A percentile compares a stretch with the other conserved stretches of the same genome.
phyloP scores from a whole-genome alignment of 2,888 invertebrate genomes.

The Drosophila mulleri region DNA sequence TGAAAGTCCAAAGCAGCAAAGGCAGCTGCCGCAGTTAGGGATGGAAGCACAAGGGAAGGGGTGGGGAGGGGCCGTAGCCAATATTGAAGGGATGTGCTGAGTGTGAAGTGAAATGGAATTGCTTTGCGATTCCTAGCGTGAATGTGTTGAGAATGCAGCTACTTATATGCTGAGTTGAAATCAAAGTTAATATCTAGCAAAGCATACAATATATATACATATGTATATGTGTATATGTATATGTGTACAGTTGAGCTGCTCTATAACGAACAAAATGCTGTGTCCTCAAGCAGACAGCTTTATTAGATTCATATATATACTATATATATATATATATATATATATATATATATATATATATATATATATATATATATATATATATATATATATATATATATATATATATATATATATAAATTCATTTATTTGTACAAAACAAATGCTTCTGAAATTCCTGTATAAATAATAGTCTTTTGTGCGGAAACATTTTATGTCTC shows the following conservation, averaged over 20 bases:
- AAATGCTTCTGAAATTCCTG: background rate
- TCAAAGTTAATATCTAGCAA: background rate
- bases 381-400: no score
- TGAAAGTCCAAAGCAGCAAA: conserved; percentile 45
- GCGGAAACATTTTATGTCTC: no score
- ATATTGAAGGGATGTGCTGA: conserved; percentile 16
- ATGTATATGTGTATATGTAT: background rate
- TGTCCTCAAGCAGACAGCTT: conserved; percentile 3
- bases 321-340: background rate
- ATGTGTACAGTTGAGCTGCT: background rate
- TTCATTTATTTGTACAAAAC: background rate
- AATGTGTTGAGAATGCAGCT: conserved; percentile 15
- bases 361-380: no score
- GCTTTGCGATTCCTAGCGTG: conserved; percentile 26
- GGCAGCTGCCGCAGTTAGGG: conserved; percentile 2
- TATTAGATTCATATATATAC: background rate
- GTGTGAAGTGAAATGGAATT: conserved; percentile 29
- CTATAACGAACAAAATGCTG: background rate
- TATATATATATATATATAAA: background rate
- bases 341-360: no score
- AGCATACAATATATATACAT: background rate
- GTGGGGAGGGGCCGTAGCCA: conserved; percentile 8
- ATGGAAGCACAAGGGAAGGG: background rate
- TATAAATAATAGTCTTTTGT: background rate
- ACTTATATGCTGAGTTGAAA: background rate